phyloP scores from a whole-genome alignment of 2,797 vertebrate genomes.

The Synanceia verrucosa region DNA sequence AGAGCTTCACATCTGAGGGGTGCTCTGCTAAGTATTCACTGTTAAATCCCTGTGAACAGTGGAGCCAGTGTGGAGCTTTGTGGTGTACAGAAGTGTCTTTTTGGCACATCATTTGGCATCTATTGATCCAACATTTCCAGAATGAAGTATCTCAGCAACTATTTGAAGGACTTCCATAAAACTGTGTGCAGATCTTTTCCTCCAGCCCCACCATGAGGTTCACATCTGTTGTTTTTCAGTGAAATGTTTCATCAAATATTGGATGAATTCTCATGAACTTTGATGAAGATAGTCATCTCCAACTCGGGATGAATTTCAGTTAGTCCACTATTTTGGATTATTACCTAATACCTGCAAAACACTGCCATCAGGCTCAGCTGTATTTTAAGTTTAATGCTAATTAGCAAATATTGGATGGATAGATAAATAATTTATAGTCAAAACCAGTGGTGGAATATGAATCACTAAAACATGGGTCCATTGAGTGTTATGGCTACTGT shows the following conservation, averaged over 20 bases:
- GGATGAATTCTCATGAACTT: neutral
- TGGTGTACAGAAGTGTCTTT: neutral
- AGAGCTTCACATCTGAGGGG: slow-evolving; percentile 3
- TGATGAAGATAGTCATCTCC: neutral
- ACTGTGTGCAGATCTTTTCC: neutral
- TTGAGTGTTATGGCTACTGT: no score
- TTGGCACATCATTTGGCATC: neutral
- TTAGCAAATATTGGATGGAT: neutral
- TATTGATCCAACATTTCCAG: neutral
- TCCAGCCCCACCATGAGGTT: neutral
- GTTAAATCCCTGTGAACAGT: slow-evolving; percentile 10
- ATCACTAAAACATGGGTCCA: no score
- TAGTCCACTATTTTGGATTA: neutral
- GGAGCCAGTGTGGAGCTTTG: neutral
- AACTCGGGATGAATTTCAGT: neutral
- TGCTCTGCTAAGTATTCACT: neutral
- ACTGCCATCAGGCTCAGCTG: neutral
- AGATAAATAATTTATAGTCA: no score
- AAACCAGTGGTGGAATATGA: no score
- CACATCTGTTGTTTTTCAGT: neutral
- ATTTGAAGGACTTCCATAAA: neutral
- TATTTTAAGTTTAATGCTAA: neutral
- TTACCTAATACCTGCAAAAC: neutral
- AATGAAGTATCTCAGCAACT: neutral
- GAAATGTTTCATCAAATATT: neutral